Percentiles rank a stretch among this genome's conserved stretches.
phyloP scores from a whole-genome alignment of 2,113 vertebrate species.

The Gracilinanus agilis region DNA sequence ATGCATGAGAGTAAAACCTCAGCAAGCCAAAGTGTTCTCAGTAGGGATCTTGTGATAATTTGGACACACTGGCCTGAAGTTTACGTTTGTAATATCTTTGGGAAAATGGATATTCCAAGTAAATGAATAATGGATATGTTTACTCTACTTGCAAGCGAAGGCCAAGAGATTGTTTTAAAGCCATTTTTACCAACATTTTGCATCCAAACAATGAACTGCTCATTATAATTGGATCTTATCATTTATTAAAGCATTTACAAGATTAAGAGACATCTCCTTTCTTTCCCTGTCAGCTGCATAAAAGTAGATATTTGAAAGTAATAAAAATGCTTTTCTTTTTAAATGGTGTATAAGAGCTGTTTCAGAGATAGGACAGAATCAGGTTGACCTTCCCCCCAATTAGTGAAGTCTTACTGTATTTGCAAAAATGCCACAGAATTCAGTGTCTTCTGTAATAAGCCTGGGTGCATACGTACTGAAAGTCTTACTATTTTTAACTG shows the following conservation, averaged over 20 bases:
- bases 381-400: constrained; percentile 27
- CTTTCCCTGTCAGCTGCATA: constrained; percentile 31
- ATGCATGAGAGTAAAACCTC: background rate
- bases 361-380: constrained; percentile 4
- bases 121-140: constrained; percentile 45
- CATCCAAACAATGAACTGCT: constrained; percentile 39
- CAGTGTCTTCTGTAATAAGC: background rate
- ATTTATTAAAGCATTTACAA: constrained; percentile 45
- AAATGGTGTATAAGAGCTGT: constrained; percentile 42
- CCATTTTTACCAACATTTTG: constrained; percentile 28
- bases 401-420: background rate
- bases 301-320: background rate
- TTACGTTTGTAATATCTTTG: background rate
- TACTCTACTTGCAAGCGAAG: constrained; percentile 3
- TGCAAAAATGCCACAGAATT: constrained; percentile 11
- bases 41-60: background rate
- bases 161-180: constrained; percentile 35
- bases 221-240: constrained; percentile 16
- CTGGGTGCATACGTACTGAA: background rate
- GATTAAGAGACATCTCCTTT: background rate
- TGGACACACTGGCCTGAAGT: background rate
- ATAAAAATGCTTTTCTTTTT: constrained; percentile 35
- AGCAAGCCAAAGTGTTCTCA: background rate
- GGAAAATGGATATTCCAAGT: constrained; percentile 31
- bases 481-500: background rate